Conservation (phyloP, 2,888 invertebrate species). For the Megaustenia siamemsis region DNA sequence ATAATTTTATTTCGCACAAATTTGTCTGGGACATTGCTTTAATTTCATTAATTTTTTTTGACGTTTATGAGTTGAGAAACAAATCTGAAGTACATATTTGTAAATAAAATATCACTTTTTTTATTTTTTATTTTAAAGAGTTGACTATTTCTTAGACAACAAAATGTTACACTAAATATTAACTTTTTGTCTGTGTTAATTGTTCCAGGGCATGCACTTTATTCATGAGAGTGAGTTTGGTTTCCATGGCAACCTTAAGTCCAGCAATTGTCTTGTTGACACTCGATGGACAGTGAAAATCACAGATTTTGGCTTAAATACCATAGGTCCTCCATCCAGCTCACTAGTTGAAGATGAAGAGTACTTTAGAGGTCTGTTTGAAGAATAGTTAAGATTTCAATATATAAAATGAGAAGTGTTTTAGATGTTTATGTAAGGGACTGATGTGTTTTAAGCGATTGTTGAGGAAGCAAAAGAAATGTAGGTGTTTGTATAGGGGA, state of each 20-base stretch:
- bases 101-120: no score
- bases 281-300: constrained; percentile 77
- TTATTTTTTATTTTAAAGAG: no score
- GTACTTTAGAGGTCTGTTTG: constrained; percentile 39
- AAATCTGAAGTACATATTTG: no score
- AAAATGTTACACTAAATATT: no score
- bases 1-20: no score
- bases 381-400: no score
- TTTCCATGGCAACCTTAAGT: constrained; percentile 76
- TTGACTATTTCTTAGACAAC: no score
- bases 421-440: not conserved
- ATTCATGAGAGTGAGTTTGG: constrained; percentile 75
- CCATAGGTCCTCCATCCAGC: constrained; percentile 60
- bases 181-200: no score
- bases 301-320: constrained; percentile 74
- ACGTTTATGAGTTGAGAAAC: no score
- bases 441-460: not conserved
- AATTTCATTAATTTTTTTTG: no score
- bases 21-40: no score
- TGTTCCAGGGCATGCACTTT: constrained; percentile 74
- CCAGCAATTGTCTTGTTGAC: constrained; percentile 76
- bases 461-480: not conserved
- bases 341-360: constrained; percentile 40
- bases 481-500: no score
- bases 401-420: not conserved